Evolutionary conservation across 2,113 vertebrate species (phyloP).

Genomic region (Nothocercus julius): DNA sequence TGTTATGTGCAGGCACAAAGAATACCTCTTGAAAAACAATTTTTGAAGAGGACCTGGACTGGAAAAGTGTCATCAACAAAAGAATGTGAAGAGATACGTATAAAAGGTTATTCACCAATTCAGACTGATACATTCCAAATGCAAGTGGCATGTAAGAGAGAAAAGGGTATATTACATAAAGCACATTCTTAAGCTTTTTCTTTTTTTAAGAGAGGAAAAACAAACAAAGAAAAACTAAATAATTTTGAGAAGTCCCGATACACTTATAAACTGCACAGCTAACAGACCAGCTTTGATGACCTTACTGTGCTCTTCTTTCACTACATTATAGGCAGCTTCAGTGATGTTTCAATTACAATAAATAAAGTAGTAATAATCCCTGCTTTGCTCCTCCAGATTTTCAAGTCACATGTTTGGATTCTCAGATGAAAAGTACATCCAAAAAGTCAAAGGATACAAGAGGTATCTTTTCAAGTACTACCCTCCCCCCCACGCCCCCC

Average conservation of each 20-base stretch:
- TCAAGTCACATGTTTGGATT: background rate
- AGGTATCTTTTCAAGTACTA: background rate
- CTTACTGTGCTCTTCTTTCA: background rate
- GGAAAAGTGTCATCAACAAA: background rate
- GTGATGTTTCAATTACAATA: background rate
- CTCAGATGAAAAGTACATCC: background rate
- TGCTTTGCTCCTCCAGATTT: background rate
- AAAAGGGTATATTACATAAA: conserved; percentile 13
- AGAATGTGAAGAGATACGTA: background rate
- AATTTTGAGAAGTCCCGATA: background rate
- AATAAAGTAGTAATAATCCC: background rate
- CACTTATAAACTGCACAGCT: background rate
- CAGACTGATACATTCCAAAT: conserved; percentile 38
- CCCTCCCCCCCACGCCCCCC: too few species aligned
- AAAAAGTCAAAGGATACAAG: background rate
- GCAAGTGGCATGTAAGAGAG: conserved; percentile 32
- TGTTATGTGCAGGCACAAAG: conserved; percentile 31
- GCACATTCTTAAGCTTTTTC: background rate
- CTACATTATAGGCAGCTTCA: background rate
- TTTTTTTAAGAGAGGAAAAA: too few species aligned
- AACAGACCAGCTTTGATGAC: background rate
- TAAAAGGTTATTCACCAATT: conserved; percentile 44
- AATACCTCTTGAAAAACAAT: background rate
- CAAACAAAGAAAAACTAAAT: background rate
- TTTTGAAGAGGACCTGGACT: background rate